Percentiles rank a stretch among this genome's conserved stretches.
These are phyloP conservation scores for Beris chalybata DNA, from an alignment of 2,888 invertebrate species.

Conservation along the genomic window DNA sequence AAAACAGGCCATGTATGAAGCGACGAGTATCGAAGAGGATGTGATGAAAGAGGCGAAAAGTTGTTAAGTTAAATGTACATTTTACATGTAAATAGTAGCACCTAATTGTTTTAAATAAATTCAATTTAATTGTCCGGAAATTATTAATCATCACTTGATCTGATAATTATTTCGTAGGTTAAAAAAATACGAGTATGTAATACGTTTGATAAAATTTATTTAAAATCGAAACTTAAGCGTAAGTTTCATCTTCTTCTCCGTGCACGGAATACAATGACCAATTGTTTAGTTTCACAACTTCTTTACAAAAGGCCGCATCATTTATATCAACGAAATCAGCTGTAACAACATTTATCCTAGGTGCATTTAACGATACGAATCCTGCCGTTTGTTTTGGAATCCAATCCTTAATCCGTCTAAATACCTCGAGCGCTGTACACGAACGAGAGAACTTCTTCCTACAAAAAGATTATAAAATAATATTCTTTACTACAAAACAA, in stretches of 20 bases:
- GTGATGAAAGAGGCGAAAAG: slow-evolving; percentile 22
- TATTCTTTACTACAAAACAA: too few relatives aligned
- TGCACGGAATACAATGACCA: not conserved
- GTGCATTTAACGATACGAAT: not conserved
- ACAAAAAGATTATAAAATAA: too few relatives aligned
- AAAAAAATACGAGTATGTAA: too few relatives aligned
- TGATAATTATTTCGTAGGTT: too few relatives aligned
- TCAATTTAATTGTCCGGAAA: not conserved
- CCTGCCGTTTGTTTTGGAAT: slow-evolving; percentile 1
- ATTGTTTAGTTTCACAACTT: not conserved
- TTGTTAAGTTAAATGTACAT: slow-evolving; percentile 3
- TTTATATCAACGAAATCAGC: not conserved
- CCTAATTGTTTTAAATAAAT: slow-evolving; percentile 7
- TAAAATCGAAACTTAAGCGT: not conserved
- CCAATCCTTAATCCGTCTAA: not conserved
- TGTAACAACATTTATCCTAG: not conserved
- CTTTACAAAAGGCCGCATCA: slow-evolving; percentile 6
- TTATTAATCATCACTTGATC: too few relatives aligned
- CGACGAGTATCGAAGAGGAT: slow-evolving; percentile 55
- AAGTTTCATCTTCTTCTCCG: not conserved
- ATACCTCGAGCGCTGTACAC: not conserved
- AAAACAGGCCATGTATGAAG: slow-evolving; percentile 65
- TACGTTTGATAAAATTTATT: not conserved
- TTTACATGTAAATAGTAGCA: slow-evolving; percentile 12
- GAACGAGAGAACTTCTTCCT: not conserved